phyloP scores from a whole-genome alignment of 2,113 vertebrate genomes.

The Proteles cristata region DNA sequence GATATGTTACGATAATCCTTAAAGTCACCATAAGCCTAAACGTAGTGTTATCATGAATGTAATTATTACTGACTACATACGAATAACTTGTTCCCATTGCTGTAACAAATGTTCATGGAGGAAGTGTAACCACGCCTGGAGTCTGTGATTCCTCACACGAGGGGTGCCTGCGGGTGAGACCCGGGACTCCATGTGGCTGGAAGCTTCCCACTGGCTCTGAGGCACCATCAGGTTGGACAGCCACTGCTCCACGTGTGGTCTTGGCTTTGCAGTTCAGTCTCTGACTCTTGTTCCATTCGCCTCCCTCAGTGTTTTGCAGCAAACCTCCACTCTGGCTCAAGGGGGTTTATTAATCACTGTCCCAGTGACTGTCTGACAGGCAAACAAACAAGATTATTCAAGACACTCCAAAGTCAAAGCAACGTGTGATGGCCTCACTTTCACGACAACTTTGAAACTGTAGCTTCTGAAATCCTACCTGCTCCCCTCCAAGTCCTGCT shows the following conservation, averaged over 20 bases:
- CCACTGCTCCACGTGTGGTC: neutral
- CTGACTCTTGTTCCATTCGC: neutral
- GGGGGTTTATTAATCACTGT: neutral
- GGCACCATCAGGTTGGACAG: neutral
- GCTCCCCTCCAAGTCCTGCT: conserved; percentile 45
- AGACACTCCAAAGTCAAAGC: neutral
- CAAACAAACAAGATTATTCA: neutral
- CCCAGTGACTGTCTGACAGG: neutral
- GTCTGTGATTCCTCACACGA: neutral
- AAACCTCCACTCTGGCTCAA: neutral
- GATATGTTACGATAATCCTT: neutral
- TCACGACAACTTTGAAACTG: conserved; percentile 37
- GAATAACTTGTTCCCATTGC: neutral
- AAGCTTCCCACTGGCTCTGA: neutral
- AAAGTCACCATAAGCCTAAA: neutral
- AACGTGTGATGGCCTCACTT: neutral
- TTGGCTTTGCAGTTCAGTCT: neutral
- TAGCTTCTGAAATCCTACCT: neutral
- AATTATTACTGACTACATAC: neutral
- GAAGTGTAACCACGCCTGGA: neutral
- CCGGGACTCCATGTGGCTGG: rapidly evolving
- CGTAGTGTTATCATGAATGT: neutral
- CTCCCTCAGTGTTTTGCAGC: neutral
- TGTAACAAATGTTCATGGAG: neutral
- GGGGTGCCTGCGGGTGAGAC: neutral